Evolutionary conservation across 1,140 invertebrate species (phyloP), one percentile per base, ranked within the genome.

Genomic region (Trigoniulus corallinus): DNA sequence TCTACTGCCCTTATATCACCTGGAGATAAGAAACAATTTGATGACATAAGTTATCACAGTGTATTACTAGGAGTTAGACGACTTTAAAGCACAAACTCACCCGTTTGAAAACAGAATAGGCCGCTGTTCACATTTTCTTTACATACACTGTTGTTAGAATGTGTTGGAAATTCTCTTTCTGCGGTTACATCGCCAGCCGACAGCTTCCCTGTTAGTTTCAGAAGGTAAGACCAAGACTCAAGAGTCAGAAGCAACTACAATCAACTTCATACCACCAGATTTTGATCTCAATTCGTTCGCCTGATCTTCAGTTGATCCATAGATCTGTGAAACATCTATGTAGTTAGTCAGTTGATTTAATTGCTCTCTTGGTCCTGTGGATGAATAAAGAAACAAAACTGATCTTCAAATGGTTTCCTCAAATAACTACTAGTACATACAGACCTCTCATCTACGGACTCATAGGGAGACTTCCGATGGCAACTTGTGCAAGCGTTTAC

Each of bases 271-370:
- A 64, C 82, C 82, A 59, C 78, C 78, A 39, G 78, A 74, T 58
- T 82, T 84, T 1, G 81, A 62, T 41, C 84, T 64, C 0, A 86
- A 69, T 53, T 75, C 76, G 52, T 84, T 78, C 1, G 83, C 79
- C 45, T 83, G 79, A 41, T 79, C 74, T 15, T 80, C 75, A 41
- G 79, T 83, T 62, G 82, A 93, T 0, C 88, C 88, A 63, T 97
- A 97, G 7, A 97, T 76, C 24, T 81, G 82, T 0, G 91, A 96
- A 1, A 76, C 91, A 62, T 97, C 93, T 18, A 97, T 75, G 60
- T 76, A 97, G 2, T 87, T 80, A 0, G 91, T 94, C 13, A 89
- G 72, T 45, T 65, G 39, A 50, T 59, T 83, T 63, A 84, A 74
- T 70, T 84, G 68, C 54, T 74, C 64, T 25, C 72, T 53, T 13